Evolutionary conservation across 2,888 invertebrate genomes (phyloP), one percentile per base, ranked within the genome.

Genomic region (Nymphalis polychloros): DNA sequence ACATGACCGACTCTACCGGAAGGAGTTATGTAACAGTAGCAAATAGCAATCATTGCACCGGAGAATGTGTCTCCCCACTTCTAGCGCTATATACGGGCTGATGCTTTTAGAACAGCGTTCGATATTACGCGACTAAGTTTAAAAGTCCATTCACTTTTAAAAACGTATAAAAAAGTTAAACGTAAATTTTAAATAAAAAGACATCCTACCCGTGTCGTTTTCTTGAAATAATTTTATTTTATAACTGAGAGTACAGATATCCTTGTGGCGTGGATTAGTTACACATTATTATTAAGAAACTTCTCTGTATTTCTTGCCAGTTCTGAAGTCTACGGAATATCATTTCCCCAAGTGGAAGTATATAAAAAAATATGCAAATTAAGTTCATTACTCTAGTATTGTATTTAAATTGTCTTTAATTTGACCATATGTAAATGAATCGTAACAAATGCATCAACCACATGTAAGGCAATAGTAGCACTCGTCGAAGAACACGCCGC

Each of bases 41-140:
- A 46, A 76, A 73, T 35, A 23, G 60, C 59, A 46, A 53, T 48
- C 59, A 48, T 52, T 64, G 55, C 63, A 61, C 31, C 57, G 49
- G 52, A 35, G 68, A 63, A 61, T 66, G 71, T 55, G 46, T 19
- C 49, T 65, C 75, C 74, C 77, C 78, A 75, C 70, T 64, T 55
- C 65, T 66, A 64, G 66, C 27, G 52, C 50, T 49, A 69, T 69
- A 53, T 84, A 89, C 86, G 88, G 86, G 83, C 63, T 85, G 89
- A 63, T 86, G 78, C 76, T 78, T 76, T 72, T 65, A 27, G 6
- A 47, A 6, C 1, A 2, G n/a, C 4, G 1, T 6, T n/a, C 13
- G 2, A 63, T 83, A 69, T 78, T 75, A 87, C 48, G 50, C 84
- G 77, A 68, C 78, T 59, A 63, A 84, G 75, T 85, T 79, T n/a